These are phyloP conservation scores for Disparrhopalites patrizii DNA, from an alignment of 2,888 invertebrate genomes.

Conservation along the genomic window DNA sequence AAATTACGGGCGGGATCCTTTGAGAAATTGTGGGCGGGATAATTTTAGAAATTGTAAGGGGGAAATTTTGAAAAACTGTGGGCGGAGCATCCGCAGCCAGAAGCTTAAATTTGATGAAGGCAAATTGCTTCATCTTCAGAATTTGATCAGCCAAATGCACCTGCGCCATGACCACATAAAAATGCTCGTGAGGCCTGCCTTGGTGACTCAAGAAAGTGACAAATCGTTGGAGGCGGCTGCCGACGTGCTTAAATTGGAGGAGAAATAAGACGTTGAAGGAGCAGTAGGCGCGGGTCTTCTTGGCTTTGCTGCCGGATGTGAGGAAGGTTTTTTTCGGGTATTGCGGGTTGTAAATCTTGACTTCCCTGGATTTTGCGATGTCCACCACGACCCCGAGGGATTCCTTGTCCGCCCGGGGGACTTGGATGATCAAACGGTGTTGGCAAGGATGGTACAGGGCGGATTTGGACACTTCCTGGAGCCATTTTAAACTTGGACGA, in stretches of 20 bases:
- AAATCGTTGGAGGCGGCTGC: neutral
- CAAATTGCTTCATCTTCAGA: neutral
- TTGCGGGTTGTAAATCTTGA: neutral
- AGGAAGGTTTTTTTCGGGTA: too few relatives aligned
- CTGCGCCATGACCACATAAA: neutral
- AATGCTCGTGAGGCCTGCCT: neutral
- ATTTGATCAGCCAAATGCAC: neutral
- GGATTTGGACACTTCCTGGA: too few relatives aligned
- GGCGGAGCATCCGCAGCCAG: too few relatives aligned
- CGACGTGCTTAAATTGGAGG: neutral
- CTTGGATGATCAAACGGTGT: neutral
- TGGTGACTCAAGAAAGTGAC: neutral
- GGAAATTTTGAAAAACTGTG: too few relatives aligned
- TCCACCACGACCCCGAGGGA: neutral
- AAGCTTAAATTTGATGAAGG: too few relatives aligned
- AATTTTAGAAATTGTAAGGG: too few relatives aligned
- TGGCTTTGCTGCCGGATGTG: neutral
- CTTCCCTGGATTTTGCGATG: neutral
- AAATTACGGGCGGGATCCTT: too few relatives aligned
- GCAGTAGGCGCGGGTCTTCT: neutral
- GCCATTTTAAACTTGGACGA: too few relatives aligned
- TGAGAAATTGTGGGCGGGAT: too few relatives aligned
- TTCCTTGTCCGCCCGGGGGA: neutral
- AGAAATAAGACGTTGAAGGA: neutral
- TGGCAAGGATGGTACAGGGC: too few relatives aligned